These are phyloP conservation scores for Oryzias dopingdopingensis DNA, from an alignment of 2,797 vertebrate species.

Conservation along the genomic window DNA sequence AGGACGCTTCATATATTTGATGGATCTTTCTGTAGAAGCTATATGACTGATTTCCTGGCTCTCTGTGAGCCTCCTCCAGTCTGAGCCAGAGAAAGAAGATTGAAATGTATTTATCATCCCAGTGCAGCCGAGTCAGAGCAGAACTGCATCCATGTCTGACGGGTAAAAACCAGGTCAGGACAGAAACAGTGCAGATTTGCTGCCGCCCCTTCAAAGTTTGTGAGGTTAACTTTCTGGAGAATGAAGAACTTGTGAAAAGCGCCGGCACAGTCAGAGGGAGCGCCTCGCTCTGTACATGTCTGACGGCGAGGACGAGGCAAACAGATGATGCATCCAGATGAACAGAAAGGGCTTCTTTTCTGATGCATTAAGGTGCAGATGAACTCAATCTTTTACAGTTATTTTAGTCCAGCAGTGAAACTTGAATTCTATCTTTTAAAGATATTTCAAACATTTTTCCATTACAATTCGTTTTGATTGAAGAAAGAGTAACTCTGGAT, in stretches of 20 bases:
- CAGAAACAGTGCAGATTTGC: constrained; percentile 11
- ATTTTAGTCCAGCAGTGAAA: too few species aligned
- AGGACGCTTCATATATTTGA: constrained; percentile 33
- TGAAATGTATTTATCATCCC: constrained; percentile 67
- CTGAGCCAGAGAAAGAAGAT: constrained; percentile 51
- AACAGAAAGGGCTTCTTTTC: too few species aligned
- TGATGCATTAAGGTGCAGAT: too few species aligned
- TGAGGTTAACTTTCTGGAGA: background rate
- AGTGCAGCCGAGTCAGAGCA: constrained; percentile 31
- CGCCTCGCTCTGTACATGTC: too few species aligned
- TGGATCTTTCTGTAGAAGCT: constrained; percentile 59
- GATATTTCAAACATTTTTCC: too few species aligned
- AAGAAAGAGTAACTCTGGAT: too few species aligned
- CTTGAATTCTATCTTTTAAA: too few species aligned
- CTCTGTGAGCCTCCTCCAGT: constrained; percentile 24
- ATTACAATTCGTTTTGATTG: too few species aligned
- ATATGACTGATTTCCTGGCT: constrained; percentile 56
- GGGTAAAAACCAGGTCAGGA: constrained; percentile 5
- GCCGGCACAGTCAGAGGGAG: too few species aligned
- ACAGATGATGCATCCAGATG: too few species aligned
- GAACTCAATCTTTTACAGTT: too few species aligned
- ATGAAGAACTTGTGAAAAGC: background rate
- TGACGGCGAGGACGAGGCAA: too few species aligned
- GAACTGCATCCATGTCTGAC: constrained; percentile 35
- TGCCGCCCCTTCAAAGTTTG: constrained; percentile 15